Evolutionary conservation across 2,113 vertebrate species (phyloP).

Genomic region (Sylvietta virens): DNA sequence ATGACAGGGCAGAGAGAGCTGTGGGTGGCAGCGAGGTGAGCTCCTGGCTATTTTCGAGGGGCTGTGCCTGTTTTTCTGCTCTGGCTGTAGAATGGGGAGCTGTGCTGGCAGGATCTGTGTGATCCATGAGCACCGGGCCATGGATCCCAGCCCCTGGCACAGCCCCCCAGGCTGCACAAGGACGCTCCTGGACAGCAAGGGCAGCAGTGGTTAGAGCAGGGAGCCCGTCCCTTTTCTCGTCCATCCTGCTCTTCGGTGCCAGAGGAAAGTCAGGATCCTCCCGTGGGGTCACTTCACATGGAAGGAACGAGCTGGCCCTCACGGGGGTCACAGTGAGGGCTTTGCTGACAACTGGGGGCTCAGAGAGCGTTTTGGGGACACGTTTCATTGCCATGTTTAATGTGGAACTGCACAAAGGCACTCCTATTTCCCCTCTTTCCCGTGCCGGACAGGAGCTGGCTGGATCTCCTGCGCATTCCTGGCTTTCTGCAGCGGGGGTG

Average conservation of each 20-base stretch:
- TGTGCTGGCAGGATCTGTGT: background rate
- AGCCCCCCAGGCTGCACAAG: fast-evolving
- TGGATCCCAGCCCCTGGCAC: background rate
- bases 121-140: fast-evolving
- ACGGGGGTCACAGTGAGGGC: background rate
- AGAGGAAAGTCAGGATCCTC: background rate
- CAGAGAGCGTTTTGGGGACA: background rate
- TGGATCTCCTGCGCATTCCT: background rate
- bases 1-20: background rate
- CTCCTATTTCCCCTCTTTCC: background rate
- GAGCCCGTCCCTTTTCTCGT: background rate
- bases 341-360: background rate
- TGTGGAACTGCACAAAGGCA: background rate
- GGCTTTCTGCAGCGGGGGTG: background rate
- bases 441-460: background rate
- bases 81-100: background rate
- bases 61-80: background rate
- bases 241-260: background rate
- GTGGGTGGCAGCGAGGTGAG: background rate
- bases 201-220: background rate
- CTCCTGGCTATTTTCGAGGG: background rate
- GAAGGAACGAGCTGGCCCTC: background rate
- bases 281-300: background rate
- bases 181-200: background rate
- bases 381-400: background rate